Base-by-base conservation (phyloP, 2,797 vertebrate species). In the Scolopax rusticola region DNA sequence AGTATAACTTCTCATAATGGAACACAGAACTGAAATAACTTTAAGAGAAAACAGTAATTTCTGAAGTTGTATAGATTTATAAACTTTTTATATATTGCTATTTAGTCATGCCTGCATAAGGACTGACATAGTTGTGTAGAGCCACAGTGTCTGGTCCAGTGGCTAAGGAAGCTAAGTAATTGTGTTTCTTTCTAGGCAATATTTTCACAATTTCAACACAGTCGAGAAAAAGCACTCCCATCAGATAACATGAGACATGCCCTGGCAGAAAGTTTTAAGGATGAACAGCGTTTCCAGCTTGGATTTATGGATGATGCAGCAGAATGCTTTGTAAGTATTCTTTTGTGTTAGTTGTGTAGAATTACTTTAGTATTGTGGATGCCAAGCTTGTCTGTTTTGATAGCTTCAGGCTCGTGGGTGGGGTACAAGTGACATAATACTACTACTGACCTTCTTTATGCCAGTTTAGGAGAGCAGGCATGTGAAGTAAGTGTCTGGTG, bases 291-390 rank as follows among this genome's bases (percentile, higher is more conserved):
- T 67, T 99, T 99, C 98, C 99, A 99, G 98, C 99, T 99, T 95
- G 99, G 99, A 65, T 98, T 99, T 84, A 99, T 99, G 99, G 99
- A 99, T 53, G 99, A 99, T 87, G 99, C 99, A 40, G 99, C 99
- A 9, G 99, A 99, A 96, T 99, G 99, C 97, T 99, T 99, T 97
- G 99, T 99, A 97, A 98, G 99, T 99, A 95, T 93, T 87, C 78
- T 24, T 32, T 32, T 2, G 4, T 14, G 23, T n/a, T 14, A 38
- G 7, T 4, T 40, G 14, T 43, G 32, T 5, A 43, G 15, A 73
- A 17, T 48, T 38, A 2, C 0, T 0, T 23, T 70, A 5, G 9
- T 30, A 86, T 13, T 15, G 68, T 21, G 45, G 30, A 38, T 56
- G n/a, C 18, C 28, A 64, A 30, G 21, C 53, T 43, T 32, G 48